Evolutionary conservation across 2,888 invertebrate genomes (phyloP).

Genomic region (Dynastes tityus): DNA sequence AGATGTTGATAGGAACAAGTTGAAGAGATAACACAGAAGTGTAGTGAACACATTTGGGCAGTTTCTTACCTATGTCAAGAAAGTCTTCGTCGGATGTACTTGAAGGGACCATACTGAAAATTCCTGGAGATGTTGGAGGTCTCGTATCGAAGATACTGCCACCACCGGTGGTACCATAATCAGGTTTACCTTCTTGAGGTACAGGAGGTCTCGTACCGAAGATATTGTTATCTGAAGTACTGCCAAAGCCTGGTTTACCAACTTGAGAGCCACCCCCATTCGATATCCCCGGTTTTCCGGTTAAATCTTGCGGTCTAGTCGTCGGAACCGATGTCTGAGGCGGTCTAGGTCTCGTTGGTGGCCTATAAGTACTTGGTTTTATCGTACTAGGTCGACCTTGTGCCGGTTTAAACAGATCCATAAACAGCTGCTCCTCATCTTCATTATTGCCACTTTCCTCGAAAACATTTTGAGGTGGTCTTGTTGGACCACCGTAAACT

Average conservation of each 20-base stretch:
- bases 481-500: not conserved
- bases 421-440: constrained; percentile 42
- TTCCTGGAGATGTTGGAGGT: not conserved
- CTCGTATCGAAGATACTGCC: not conserved
- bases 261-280: not conserved
- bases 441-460: not conserved
- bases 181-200: not conserved
- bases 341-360: constrained; percentile 44
- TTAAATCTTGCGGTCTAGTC: not conserved
- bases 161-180: not conserved
- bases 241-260: constrained; percentile 43
- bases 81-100: constrained; percentile 15
- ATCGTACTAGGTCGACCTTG: constrained; percentile 31
- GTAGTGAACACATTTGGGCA: too few species aligned
- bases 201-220: constrained; percentile 17
- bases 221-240: constrained; percentile 22
- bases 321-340: not conserved
- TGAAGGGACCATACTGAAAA: too few species aligned
- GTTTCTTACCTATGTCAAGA: not conserved
- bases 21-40: too few species aligned
- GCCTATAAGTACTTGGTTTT: constrained; percentile 44
- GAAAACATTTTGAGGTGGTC: not conserved
- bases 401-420: constrained; percentile 41
- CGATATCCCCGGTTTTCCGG: too few species aligned
- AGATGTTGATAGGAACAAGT: too few species aligned